These are phyloP conservation scores for Poeciliopsis gracilis DNA, from an alignment of 2,797 vertebrate species.

Conservation along the genomic window DNA sequence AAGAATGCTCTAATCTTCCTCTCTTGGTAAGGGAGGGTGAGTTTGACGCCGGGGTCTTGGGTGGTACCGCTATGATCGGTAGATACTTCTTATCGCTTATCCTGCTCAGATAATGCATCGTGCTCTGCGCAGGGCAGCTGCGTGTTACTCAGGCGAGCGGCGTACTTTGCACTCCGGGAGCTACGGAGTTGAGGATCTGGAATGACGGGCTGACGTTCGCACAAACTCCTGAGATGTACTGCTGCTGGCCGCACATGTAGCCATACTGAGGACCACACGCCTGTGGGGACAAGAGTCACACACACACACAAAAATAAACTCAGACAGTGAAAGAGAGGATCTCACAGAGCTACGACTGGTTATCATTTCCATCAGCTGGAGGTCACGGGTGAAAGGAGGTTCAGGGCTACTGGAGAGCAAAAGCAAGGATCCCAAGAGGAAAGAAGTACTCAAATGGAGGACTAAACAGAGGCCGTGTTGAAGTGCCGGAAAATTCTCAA, in stretches of 20 bases:
- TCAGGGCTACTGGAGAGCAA: conserved; percentile 36
- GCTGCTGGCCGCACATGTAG: conserved; percentile 92
- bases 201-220: conserved; percentile 93
- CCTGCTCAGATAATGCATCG: conserved; percentile 25
- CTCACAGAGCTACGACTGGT: conserved; percentile 28
- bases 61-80: conserved; percentile 39
- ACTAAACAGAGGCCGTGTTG: conserved; percentile 44
- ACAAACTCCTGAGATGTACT: conserved; percentile 94
- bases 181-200: conserved; percentile 88
- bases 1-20: conserved; percentile 75
- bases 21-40: conserved; percentile 29
- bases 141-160: background rate
- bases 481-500: conserved; percentile 24
- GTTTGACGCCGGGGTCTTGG: conserved; percentile 44
- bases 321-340: conserved; percentile 26
- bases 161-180: conserved; percentile 78
- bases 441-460: conserved; percentile 55
- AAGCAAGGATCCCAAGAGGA: conserved; percentile 54
- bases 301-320: conserved; percentile 36
- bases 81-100: conserved; percentile 51
- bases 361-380: conserved; percentile 54
- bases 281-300: conserved; percentile 74
- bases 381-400: conserved; percentile 52
- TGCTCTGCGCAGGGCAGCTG: conserved; percentile 8
- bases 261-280: conserved; percentile 97